These are phyloP conservation scores for Cinclus cinclus DNA, from an alignment of 2,113 vertebrate species.

Conservation along the genomic window DNA sequence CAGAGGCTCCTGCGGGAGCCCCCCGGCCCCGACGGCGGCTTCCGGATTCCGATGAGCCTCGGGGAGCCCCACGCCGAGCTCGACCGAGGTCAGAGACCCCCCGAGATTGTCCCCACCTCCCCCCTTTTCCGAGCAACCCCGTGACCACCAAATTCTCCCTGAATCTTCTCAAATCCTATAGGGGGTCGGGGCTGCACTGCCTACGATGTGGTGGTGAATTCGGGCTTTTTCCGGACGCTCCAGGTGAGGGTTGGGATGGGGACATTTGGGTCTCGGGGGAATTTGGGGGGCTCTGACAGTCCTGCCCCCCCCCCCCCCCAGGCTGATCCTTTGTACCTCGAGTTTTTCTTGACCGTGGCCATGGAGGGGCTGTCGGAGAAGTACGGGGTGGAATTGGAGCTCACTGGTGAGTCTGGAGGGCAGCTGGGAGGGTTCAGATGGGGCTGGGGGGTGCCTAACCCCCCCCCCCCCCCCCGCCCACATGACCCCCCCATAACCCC, in stretches of 20 bases:
- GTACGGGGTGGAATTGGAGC: background rate
- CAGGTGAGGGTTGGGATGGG: background rate
- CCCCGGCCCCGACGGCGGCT: background rate
- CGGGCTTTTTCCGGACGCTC: background rate
- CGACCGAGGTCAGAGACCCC: background rate
- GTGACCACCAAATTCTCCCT: fast-evolving
- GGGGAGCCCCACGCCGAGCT: background rate
- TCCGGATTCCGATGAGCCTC: background rate
- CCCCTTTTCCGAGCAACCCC: too few species aligned
- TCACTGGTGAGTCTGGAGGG: background rate
- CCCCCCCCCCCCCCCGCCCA: too few species aligned
- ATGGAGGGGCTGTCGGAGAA: background rate
- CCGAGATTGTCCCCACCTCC: background rate
- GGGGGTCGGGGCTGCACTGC: background rate
- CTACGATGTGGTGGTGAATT: background rate
- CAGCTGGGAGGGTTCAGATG: background rate
- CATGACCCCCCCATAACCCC: background rate
- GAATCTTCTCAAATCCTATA: background rate
- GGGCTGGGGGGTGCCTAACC: too few species aligned
- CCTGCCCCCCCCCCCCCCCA: fast-evolving
- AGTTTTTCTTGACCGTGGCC: background rate
- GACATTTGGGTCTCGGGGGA: too few species aligned
- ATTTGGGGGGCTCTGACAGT: background rate
- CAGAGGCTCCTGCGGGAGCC: background rate
- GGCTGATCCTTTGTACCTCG: background rate